Evolutionary conservation across 1,140 invertebrate genomes (phyloP).

Genomic region (Drosophila tani): DNA sequence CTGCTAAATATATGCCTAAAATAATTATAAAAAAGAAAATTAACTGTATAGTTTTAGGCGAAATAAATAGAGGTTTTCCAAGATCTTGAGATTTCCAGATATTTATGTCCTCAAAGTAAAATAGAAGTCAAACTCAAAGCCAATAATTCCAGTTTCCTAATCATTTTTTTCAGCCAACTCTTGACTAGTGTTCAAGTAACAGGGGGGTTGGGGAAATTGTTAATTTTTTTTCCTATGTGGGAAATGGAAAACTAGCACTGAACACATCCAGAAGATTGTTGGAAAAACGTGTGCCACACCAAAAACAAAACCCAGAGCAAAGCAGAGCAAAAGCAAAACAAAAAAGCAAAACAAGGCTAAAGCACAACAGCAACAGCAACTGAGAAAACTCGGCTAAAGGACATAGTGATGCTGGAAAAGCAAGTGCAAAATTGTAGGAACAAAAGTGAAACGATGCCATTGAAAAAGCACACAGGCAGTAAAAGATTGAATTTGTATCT

Average conservation of each 20-base stretch:
- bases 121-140: no score
- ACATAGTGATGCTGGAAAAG: constrained; percentile 35
- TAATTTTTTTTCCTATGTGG: constrained; percentile 12
- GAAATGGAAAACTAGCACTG: constrained; percentile 32
- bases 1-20: no score
- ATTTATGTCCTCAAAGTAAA: neutral
- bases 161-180: constrained; percentile 3
- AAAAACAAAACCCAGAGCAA: constrained; percentile 37
- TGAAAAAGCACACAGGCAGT: constrained; percentile 51
- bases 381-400: constrained; percentile 35
- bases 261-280: constrained; percentile 30
- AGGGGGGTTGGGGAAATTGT: neutral
- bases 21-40: no score
- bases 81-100: neutral
- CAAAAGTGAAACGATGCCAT: constrained; percentile 55
- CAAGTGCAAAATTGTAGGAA: constrained; percentile 58
- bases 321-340: constrained; percentile 23
- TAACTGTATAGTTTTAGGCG: no score
- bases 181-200: neutral
- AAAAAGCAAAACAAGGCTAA: constrained; percentile 38
- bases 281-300: constrained; percentile 47
- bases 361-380: constrained; percentile 17
- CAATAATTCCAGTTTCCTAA: neutral
- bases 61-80: no score
- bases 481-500: constrained; percentile 64